phyloP scores from a whole-genome alignment of 2,113 vertebrate species.

The Menidia beryllina region DNA sequence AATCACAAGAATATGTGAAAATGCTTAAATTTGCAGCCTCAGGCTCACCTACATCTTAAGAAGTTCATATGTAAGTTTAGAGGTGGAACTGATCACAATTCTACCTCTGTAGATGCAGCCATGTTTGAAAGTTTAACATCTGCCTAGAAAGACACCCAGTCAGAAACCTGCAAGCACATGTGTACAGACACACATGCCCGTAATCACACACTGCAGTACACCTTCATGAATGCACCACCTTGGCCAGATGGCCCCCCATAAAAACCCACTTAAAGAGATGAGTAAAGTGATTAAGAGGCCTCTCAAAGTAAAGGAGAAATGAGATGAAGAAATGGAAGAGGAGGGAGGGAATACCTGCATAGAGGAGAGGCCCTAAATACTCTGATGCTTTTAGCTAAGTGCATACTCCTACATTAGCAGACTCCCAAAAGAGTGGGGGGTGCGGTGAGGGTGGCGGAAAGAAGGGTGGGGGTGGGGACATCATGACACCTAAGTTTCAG shows the following conservation, averaged over 20 bases:
- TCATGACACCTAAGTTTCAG: conserved; percentile 75
- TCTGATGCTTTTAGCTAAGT: conserved; percentile 81
- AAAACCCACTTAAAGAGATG: conserved; percentile 84
- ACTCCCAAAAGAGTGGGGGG: conserved; percentile 67
- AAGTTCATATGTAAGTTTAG: conserved; percentile 55
- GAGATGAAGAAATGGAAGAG: conserved; percentile 75
- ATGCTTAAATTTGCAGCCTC: conserved; percentile 8
- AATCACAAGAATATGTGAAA: conserved; percentile 21
- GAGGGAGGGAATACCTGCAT: conserved; percentile 70
- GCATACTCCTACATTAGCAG: conserved; percentile 74
- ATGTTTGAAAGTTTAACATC: conserved; percentile 73
- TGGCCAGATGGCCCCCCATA: conserved; percentile 82
- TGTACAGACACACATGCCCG: conserved; percentile 63
- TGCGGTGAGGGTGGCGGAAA: not conserved
- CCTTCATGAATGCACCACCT: conserved; percentile 76
- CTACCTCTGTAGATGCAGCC: conserved; percentile 45
- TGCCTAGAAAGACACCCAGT: conserved; percentile 63
- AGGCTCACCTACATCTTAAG: conserved; percentile 32
- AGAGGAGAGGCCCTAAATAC: conserved; percentile 73
- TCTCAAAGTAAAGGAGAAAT: conserved; percentile 77
- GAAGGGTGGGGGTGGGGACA: conserved; percentile 7
- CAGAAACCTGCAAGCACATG: conserved; percentile 52
- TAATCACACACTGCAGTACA: conserved; percentile 74
- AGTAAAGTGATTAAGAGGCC: conserved; percentile 81
- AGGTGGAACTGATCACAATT: conserved; percentile 39